Evolutionary conservation across 2,113 vertebrate genomes (phyloP).

Genomic region (Peucedramus taeniatus): DNA sequence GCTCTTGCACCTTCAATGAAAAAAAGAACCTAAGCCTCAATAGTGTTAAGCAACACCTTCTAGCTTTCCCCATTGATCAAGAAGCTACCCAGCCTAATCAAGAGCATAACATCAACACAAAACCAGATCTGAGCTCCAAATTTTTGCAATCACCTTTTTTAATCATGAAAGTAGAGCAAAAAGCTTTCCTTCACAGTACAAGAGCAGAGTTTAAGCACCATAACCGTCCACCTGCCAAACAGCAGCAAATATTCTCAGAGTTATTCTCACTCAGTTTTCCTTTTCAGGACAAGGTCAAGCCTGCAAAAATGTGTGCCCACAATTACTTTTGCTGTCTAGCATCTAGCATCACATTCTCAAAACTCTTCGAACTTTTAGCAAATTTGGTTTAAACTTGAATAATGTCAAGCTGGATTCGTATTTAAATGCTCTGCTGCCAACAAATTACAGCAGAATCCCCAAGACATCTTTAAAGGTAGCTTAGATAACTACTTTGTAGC

Average conservation of each 20-base stretch:
- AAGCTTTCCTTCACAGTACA: neutral
- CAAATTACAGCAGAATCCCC: neutral
- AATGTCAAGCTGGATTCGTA: neutral
- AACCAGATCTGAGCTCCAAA: neutral
- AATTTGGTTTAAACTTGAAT: neutral
- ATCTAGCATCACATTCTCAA: neutral
- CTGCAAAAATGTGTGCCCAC: neutral
- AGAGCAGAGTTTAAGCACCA: neutral
- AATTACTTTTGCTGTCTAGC: neutral
- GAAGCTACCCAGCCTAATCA: neutral
- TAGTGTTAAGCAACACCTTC: neutral
- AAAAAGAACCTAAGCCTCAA: neutral
- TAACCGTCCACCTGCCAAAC: neutral
- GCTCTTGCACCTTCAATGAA: conserved; percentile 75
- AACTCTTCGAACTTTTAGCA: neutral
- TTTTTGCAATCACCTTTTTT: neutral
- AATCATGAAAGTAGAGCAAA: neutral
- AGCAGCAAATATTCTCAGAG: neutral
- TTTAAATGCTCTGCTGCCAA: neutral
- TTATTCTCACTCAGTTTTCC: neutral
- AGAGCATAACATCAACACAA: neutral
- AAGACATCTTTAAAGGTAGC: neutral
- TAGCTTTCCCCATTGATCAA: neutral
- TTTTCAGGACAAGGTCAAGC: neutral
- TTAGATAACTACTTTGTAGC: neutral